Evolutionary conservation across 1,140 invertebrate genomes (phyloP), one percentile per base, ranked within the genome.

Genomic region (Atta texana): DNA sequence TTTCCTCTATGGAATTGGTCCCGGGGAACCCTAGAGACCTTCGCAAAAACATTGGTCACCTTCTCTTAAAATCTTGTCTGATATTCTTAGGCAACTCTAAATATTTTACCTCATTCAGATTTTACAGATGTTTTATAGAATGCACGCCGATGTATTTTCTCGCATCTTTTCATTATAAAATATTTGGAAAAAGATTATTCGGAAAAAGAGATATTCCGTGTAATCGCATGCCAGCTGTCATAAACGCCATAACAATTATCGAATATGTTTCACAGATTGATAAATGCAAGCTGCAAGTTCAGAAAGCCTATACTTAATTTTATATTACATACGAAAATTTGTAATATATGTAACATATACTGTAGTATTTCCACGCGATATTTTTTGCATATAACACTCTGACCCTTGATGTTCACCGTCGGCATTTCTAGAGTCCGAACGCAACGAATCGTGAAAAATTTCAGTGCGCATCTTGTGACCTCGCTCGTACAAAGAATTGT

Each of bases 21-120:
- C 34, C 24, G 66, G 5, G 57, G 75, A 39, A 16, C n/a, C 44
- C 51, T 76, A 87, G 69, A 63, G 76, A 63, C 86, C 74, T 74
- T 78, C 44, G 51, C 88, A 68, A 89, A 89, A 82, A 87, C 80
- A 87, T 87, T 44, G 18, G 59, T 34, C 34, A 31, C 12, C 31
- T 39, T 21, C n/a, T 14, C 39, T 34, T 24, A 72, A 53, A 49
- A 49, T 14, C 49, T 49, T 49, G 6, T 0, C 6, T 8, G 34
- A 44, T 44, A 10, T 16, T 75, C 51, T 16, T n/a, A 16, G 14
- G 21, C 16, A 10, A n/a, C 39, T 61, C 44, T 84, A 61, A 84
- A 84, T 75, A 84, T 84, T 84, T 84, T 24, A 61, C 28, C 0
- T 49, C 18, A 31, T 16, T 66, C 1, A 66, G 39, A 66, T 66